Evolutionary conservation across 2,797 vertebrate species (phyloP).

Genomic region (Limosa lapponica): DNA sequence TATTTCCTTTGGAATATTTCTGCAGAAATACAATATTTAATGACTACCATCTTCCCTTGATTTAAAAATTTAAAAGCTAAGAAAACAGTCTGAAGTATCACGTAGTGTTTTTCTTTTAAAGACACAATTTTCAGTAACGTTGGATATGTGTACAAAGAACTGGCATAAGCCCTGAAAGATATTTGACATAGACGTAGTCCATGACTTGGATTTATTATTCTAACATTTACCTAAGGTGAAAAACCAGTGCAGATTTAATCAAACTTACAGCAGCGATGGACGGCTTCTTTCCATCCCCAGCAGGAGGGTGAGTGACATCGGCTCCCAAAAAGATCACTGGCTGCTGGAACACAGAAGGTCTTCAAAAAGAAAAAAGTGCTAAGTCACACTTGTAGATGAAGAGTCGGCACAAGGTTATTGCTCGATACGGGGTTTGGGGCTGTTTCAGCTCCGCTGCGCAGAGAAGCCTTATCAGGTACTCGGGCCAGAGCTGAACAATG

Average conservation of each 20-base stretch:
- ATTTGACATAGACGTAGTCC: neutral
- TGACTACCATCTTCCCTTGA: neutral
- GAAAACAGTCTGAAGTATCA: neutral
- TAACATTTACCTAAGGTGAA: neutral
- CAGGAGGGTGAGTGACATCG: constrained; percentile 97
- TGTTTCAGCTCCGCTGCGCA: neutral
- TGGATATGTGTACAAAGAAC: neutral
- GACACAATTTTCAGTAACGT: neutral
- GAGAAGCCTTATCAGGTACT: neutral
- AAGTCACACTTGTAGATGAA: constrained; percentile 56
- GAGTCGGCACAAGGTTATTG: constrained; percentile 9
- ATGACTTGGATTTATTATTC: neutral
- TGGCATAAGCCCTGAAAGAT: neutral
- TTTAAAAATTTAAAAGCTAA: neutral
- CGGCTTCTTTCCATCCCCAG: constrained; percentile 97
- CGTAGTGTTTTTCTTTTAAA: neutral
- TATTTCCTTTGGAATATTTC: neutral
- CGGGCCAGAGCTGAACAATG: neutral
- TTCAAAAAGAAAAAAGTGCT: constrained; percentile 74
- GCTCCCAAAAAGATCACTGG: constrained; percentile 98
- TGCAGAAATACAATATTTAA: neutral
- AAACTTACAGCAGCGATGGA: constrained; percentile 95
- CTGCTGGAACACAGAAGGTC: constrained; percentile 97
- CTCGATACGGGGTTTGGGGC: neutral
- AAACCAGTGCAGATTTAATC: neutral